These are phyloP conservation scores for Chymomyza costata DNA, from an alignment of 1,140 invertebrate species.

Conservation along the genomic window DNA sequence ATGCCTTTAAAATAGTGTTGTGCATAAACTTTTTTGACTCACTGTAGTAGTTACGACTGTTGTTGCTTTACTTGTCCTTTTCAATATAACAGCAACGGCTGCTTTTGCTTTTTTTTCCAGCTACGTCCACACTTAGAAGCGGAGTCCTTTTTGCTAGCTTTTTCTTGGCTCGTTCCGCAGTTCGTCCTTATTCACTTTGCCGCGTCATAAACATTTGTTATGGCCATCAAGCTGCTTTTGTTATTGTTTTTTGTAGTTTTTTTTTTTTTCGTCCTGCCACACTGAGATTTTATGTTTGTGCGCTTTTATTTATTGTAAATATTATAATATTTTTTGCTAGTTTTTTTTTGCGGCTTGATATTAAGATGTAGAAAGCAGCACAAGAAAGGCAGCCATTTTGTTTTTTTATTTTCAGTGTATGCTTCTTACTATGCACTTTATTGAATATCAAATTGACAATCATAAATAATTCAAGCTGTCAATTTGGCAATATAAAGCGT, in stretches of 20 bases:
- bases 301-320: slow-evolving; percentile 36
- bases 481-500: slow-evolving; percentile 18
- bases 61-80: slow-evolving; percentile 48
- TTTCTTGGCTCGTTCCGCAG: slow-evolving; percentile 1
- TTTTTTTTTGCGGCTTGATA: too few species aligned
- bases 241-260: slow-evolving; percentile 15
- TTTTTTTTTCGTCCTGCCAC: too few species aligned
- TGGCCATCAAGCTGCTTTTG: too few species aligned
- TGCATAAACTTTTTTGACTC: background rate
- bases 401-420: slow-evolving; percentile 4
- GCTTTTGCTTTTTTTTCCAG: slow-evolving; percentile 17
- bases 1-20: too few species aligned
- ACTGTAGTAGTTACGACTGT: slow-evolving; percentile 15
- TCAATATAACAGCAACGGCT: slow-evolving; percentile 27
- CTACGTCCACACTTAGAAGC: too few species aligned
- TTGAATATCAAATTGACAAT: slow-evolving; percentile 32
- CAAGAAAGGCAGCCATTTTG: slow-evolving; percentile 3
- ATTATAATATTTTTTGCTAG: slow-evolving; percentile 39
- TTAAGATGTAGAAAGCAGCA: slow-evolving; percentile 7
- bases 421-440: slow-evolving; percentile 20
- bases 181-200: slow-evolving; percentile 20
- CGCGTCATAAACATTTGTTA: slow-evolving; percentile 38
- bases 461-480: slow-evolving; percentile 47
- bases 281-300: slow-evolving; percentile 41
- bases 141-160: slow-evolving; percentile 9